Evolutionary conservation across 1,140 invertebrate genomes (phyloP), one percentile per base, ranked within the genome.

Genomic region (Drosophila ohnishii): DNA sequence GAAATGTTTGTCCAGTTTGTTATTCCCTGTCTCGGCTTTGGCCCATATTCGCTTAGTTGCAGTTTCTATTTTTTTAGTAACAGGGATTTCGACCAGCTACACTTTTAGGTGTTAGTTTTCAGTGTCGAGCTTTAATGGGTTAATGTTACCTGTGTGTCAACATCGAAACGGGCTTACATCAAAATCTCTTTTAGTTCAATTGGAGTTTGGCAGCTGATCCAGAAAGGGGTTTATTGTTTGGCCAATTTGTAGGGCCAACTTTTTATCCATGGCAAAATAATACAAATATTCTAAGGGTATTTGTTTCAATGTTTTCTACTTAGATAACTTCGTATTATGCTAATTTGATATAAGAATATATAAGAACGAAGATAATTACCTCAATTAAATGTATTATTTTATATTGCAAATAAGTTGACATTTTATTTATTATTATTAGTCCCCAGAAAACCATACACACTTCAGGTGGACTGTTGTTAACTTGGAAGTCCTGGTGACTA

Each of bases 1-100:
- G 74, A 77, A 53, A 57, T 65, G 64, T 77, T 77, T 44, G 22
- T 39, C 47, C 50, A 74, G 50, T 59, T 45, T 59, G 58, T 63
- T 61, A 53, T 44, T 61, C 19, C 22, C 34, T 34, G n/a, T 42
- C 16, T 30, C 34, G 42, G 42, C 51, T 48, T 70, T 71, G 42
- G 28, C 8, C 63, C 37, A 67, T 42, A 70, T 50, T 44, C 42
- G 42, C 44, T 59, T 50, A 71, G 69, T 32, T 39, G 37, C 16
- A 39, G 67, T 40, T 71, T 42, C 16, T 70, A 48, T 71, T 71
- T 59, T 59, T 28, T 11, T 35, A 50, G 53, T 35, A 40, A 35
- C 22, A 10, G 34, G 42, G 47, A 55, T 50, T 71, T 50, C 40
- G 19, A 8, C 0, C 30, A 48, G 19, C n/a, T 42, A 40, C 67